These are phyloP conservation scores for Telenomus remus DNA, from an alignment of 1,140 invertebrate species.

Conservation along the genomic window DNA sequence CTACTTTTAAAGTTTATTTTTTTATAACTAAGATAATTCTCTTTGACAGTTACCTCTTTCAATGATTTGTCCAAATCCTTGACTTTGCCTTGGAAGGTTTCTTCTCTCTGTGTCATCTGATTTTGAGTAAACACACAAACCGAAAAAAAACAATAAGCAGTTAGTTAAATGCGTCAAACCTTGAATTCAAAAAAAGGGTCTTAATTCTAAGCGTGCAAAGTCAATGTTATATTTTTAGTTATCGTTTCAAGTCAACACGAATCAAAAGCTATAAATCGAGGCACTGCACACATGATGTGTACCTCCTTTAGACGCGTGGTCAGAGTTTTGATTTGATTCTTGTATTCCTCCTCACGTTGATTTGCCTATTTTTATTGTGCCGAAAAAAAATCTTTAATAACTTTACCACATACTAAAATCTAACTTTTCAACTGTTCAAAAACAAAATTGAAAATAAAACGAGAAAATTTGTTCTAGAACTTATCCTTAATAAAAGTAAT, in stretches of 20 bases:
- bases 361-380: conserved; percentile 86
- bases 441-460: no score
- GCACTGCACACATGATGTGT: conserved; percentile 76
- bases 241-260: conserved; percentile 36
- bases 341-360: conserved; percentile 99
- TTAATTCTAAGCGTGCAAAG: conserved; percentile 39
- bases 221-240: conserved; percentile 40
- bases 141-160: conserved; percentile 65
- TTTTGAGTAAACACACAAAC: conserved; percentile 66
- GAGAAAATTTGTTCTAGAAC: no score
- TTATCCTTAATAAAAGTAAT: no score
- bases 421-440: neutral
- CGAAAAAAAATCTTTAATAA: neutral
- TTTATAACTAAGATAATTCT: neutral
- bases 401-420: neutral
- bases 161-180: conserved; percentile 54
- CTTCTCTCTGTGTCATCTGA: conserved; percentile 97
- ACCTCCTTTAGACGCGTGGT: conserved; percentile 99
- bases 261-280: conserved; percentile 55
- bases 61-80: conserved; percentile 93
- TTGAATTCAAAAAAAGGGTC: conserved; percentile 27
- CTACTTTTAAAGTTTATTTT: no score
- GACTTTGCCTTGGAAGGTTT: conserved; percentile 95
- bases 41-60: conserved; percentile 91
- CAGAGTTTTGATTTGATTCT: conserved; percentile 99